Evolutionary conservation across 2,888 invertebrate genomes (phyloP).

Genomic region (Drosophila subquinaria): DNA sequence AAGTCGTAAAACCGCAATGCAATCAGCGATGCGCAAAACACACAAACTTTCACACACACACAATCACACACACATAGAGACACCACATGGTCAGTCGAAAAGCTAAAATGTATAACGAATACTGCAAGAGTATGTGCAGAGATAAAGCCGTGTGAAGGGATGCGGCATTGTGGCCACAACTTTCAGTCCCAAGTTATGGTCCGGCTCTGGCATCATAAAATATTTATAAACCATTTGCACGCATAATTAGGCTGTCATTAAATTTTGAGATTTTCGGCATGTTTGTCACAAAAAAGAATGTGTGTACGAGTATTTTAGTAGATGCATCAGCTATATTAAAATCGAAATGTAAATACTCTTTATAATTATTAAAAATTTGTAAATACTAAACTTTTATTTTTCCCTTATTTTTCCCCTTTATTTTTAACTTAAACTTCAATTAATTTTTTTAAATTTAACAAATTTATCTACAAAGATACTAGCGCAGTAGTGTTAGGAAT

Average conservation of each 20-base stretch:
- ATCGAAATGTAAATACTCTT: background rate
- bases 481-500: no score
- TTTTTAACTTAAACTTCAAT: no score
- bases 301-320: background rate
- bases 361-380: background rate
- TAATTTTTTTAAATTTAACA: no score
- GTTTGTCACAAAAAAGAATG: conserved; percentile 31
- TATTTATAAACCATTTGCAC: conserved; percentile 85
- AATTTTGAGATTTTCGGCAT: conserved; percentile 77
- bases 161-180: conserved; percentile 37
- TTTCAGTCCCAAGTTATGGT: conserved; percentile 58
- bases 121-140: conserved; percentile 15
- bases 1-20: conserved; percentile 81
- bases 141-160: conserved; percentile 11
- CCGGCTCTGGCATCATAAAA: conserved; percentile 69
- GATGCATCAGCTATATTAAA: background rate
- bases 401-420: no score
- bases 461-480: no score
- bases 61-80: conserved; percentile 6
- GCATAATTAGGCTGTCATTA: conserved; percentile 85
- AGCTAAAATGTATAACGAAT: conserved; percentile 55
- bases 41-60: conserved; percentile 48
- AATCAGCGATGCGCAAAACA: conserved; percentile 82
- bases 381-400: background rate
- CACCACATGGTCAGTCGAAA: conserved; percentile 49